These are phyloP conservation scores for Australoheros facetus DNA, from an alignment of 2,797 vertebrate genomes.

Conservation along the genomic window DNA sequence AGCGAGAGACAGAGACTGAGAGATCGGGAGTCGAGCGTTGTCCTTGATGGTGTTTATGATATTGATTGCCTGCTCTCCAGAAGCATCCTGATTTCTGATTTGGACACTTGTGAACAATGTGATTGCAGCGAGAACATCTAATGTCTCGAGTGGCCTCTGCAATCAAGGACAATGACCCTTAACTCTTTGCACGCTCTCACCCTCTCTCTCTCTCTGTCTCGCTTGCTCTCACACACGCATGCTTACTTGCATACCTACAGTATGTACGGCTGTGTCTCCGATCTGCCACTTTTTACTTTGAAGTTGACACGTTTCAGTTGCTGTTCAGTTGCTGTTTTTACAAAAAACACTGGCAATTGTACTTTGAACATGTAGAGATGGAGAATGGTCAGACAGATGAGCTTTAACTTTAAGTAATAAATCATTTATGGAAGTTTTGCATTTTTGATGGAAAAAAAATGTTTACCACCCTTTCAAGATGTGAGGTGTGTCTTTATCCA, in stretches of 20 bases:
- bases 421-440: too few species aligned
- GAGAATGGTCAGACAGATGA: background rate
- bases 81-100: slow-evolving; percentile 70
- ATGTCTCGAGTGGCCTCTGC: slow-evolving; percentile 74
- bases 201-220: background rate
- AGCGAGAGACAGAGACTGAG: slow-evolving; percentile 12
- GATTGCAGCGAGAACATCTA: slow-evolving; percentile 74
- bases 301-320: background rate
- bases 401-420: background rate
- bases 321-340: background rate
- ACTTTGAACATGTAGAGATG: background rate
- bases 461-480: background rate
- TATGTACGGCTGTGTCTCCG: background rate
- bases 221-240: background rate
- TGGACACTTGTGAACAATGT: slow-evolving; percentile 67
- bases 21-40: slow-evolving; percentile 25
- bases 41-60: slow-evolving; percentile 69
- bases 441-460: background rate
- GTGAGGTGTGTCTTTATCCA: background rate
- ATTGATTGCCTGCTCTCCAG: slow-evolving; percentile 68
- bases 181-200: slow-evolving; percentile 19
- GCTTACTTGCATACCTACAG: background rate
- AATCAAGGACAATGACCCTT: slow-evolving; percentile 77
- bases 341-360: background rate
- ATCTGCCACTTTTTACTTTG: background rate